A percentile compares a stretch with the other conserved stretches of the same genome.
phyloP scores from a whole-genome alignment of 2,797 vertebrate genomes.

The Neomorphus geoffroyi region DNA sequence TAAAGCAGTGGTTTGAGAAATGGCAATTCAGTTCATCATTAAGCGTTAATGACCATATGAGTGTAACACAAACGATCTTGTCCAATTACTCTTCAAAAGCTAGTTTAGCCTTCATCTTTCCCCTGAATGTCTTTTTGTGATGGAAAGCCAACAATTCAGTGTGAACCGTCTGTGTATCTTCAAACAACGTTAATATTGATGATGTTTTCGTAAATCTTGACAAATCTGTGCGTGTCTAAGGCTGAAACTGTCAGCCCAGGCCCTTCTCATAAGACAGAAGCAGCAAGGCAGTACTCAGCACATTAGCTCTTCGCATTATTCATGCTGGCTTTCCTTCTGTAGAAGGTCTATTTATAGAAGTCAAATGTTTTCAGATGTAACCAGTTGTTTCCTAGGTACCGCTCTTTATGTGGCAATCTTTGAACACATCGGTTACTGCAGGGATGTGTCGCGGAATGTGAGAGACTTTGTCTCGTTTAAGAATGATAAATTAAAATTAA shows the following conservation, averaged over 20 bases:
- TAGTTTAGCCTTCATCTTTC: neutral
- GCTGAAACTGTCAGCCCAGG: constrained; percentile 6
- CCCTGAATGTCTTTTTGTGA: neutral
- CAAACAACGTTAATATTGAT: neutral
- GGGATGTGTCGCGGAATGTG: rapidly evolving
- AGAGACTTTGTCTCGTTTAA: neutral
- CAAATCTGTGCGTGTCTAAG: neutral
- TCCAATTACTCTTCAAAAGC: neutral
- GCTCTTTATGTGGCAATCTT: constrained; percentile 11
- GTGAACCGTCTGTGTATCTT: neutral
- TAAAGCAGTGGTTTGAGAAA: neutral
- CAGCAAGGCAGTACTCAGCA: constrained; percentile 16
- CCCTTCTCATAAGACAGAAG: neutral
- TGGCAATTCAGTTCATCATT: rapidly evolving
- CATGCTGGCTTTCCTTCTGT: constrained; percentile 21
- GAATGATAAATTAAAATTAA: neutral
- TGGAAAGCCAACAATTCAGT: neutral
- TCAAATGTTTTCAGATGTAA: constrained; percentile 4
- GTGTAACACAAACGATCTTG: rapidly evolving
- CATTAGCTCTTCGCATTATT: constrained; percentile 44
- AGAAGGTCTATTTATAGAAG: constrained; percentile 69
- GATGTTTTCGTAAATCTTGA: neutral
- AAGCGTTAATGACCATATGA: rapidly evolving
- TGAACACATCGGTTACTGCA: neutral
- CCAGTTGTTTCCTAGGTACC: constrained; percentile 39